Conservation (phyloP, 53 echinoderm and acorn worm species). For the Actinopyga echinites region DNA sequence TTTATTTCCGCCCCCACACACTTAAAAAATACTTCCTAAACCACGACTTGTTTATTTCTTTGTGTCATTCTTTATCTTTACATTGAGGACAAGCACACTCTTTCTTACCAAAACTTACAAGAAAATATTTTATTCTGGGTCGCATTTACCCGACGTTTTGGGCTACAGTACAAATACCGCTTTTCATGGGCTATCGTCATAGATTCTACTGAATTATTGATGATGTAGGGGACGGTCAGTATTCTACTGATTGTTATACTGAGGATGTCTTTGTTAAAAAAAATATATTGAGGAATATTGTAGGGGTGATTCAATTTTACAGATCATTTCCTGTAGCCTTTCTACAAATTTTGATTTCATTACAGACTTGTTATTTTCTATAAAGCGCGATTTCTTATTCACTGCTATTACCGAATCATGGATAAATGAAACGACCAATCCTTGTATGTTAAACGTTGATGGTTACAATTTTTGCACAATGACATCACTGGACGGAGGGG, state of each 20-base stretch:
- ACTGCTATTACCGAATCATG: conserved; percentile 1
- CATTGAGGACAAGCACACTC: neutral
- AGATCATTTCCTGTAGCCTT: neutral
- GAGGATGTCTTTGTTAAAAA: neutral
- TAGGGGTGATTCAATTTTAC: neutral
- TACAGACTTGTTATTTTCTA: neutral
- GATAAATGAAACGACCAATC: conserved; percentile 4
- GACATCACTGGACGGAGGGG: neutral
- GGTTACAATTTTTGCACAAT: neutral
- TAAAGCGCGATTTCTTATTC: conserved; percentile 4
- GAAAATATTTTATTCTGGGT: neutral
- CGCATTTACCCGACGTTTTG: neutral
- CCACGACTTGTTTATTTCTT: neutral
- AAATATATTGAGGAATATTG: neutral
- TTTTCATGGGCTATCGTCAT: neutral
- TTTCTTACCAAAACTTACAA: neutral
- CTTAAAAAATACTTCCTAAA: too few species aligned
- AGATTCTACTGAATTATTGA: neutral
- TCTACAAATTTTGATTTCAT: neutral
- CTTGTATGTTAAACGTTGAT: conserved; percentile 8
- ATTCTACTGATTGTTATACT: neutral
- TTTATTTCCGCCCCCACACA: too few species aligned
- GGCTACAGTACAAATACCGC: neutral
- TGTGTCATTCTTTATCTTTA: neutral
- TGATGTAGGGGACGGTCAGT: neutral